Evolutionary conservation across 2,113 vertebrate genomes (phyloP), one percentile per base, ranked within the genome.

Genomic region (Bagarius yarrelli): DNA sequence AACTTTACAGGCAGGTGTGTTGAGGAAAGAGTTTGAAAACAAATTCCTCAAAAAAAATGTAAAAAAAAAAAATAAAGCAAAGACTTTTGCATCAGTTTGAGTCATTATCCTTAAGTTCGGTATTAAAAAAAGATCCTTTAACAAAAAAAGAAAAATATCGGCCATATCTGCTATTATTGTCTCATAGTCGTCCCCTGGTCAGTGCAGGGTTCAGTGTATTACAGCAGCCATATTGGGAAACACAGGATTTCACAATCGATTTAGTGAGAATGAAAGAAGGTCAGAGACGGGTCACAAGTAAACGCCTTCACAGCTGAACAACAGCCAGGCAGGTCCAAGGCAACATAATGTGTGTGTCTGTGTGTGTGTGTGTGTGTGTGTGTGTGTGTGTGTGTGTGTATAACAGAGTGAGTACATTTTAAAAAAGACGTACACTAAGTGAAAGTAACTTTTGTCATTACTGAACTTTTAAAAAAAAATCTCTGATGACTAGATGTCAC

Each of bases 191-290:
- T 34, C 18, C 2, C 0, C 36, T 60, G 2, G 8, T 50, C 18
- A 36, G 27, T 36, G 3, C 50, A 16, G 1, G 14, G 15, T 71
- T 27, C 6, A 80, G 32, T 1, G 23, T 23, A 27, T 36, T 16
- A 52, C 30, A 27, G 50, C 44, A 32, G 53, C 60, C 55, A 72
- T 56, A 15, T 53, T 30, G 78, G 55, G 55, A 70, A 9, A 15
- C n/a, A 14, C 71, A 0, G 32, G 40, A 19, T 80, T 72, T 63
- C 3, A 15, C 55, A 60, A 80, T 52, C 18, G 12, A 4, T 50
- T 81, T 64, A 81, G 16, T 55, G 47, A 81, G 25, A 80, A 13
- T 50, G 18, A 80, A 44, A 47, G 34, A 36, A 73, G 63, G 63
- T 30, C 79, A 64, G 59, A 34, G 47, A 74, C 25, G 3, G 69